These are phyloP conservation scores for Diadegma fenestrale DNA, from an alignment of 2,888 invertebrate genomes.

Conservation along the genomic window DNA sequence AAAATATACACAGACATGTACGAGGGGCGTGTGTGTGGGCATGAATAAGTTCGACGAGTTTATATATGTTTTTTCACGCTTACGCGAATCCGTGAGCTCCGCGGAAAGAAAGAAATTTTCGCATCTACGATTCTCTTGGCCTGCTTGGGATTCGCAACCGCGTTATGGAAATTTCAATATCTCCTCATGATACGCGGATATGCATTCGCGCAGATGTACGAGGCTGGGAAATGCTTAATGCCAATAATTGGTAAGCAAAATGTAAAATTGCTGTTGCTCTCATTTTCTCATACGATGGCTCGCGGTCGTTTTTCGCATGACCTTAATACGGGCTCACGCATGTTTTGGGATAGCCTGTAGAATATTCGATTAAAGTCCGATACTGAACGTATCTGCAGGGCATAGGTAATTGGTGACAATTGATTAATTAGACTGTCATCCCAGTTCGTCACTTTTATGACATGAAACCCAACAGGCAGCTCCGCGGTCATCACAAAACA, in stretches of 20 bases:
- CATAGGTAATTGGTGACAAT: constrained; percentile 5
- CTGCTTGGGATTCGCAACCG: neutral
- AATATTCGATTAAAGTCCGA: neutral
- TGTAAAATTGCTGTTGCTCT: too few species aligned
- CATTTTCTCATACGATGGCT: too few species aligned
- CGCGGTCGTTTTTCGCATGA: neutral
- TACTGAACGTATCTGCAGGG: neutral
- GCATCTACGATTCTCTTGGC: constrained; percentile 51
- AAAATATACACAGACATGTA: constrained; percentile 13
- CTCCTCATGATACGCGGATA: neutral
- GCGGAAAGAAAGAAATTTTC: constrained; percentile 20
- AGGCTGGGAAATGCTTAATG: neutral
- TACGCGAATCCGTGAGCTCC: constrained; percentile 52
- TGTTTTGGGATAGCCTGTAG: neutral
- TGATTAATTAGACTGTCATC: neutral
- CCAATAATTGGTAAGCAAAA: too few species aligned
- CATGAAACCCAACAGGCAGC: neutral
- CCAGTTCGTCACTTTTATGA: neutral
- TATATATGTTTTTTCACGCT: constrained; percentile 61
- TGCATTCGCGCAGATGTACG: neutral
- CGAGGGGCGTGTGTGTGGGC: constrained; percentile 27
- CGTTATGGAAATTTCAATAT: neutral
- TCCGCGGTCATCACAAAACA: constrained; percentile 3
- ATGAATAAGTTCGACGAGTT: constrained; percentile 54
- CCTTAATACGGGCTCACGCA: neutral